Conservation (phyloP, 1,140 invertebrate genomes). For the Drosophila orena region DNA sequence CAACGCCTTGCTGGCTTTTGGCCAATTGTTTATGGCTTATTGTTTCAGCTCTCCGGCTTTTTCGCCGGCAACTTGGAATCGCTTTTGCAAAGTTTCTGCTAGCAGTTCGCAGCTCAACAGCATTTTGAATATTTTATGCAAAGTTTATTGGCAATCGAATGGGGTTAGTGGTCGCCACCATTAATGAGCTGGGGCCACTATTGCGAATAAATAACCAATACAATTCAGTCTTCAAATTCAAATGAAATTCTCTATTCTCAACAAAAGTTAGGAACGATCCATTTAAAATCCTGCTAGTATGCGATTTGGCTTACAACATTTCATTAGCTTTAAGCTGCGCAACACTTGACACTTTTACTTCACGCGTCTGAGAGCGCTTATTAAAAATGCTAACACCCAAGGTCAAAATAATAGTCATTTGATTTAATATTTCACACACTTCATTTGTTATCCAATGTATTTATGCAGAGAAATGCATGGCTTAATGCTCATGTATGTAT, state of each 20-base stretch:
- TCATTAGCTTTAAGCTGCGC: conserved; percentile 22
- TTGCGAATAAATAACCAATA: not conserved
- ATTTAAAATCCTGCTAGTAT: not conserved
- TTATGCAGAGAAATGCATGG: too few species aligned
- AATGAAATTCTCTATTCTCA: conserved; percentile 3
- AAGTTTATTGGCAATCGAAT: conserved; percentile 65
- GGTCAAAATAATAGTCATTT: not conserved
- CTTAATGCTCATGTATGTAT: too few species aligned
- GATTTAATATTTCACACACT: too few species aligned
- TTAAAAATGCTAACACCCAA: conserved; percentile 43
- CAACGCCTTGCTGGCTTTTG: conserved; percentile 31
- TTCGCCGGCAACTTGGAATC: conserved; percentile 22
- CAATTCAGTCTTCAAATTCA: not conserved
- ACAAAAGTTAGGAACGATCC: not conserved
- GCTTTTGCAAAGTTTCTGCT: conserved; percentile 37
- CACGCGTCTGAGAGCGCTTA: conserved; percentile 38
- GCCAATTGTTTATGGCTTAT: conserved; percentile 71
- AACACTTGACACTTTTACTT: conserved; percentile 37
- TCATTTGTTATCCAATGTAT: too few species aligned
- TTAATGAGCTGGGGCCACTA: conserved; percentile 45
- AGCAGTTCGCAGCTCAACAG: conserved; percentile 35
- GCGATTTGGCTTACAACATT: conserved; percentile 3
- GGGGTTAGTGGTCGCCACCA: conserved; percentile 41
- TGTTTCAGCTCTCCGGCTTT: conserved; percentile 45
- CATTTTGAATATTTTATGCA: conserved; percentile 66